These are phyloP conservation scores for Carollia perspicillata DNA, from an alignment of 2,113 vertebrate species.

Conservation along the genomic window DNA sequence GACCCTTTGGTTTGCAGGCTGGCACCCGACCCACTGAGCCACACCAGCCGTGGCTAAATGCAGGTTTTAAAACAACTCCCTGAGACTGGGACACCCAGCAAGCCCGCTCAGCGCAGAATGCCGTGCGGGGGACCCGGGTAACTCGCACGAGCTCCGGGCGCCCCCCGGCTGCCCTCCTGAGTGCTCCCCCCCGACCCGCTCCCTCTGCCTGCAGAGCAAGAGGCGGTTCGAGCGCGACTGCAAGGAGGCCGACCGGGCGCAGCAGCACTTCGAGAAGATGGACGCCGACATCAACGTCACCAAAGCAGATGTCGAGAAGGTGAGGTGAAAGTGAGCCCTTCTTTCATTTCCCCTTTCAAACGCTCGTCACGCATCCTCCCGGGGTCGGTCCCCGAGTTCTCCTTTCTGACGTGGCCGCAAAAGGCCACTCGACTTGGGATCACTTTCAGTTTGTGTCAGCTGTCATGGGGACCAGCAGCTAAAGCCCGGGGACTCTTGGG, in stretches of 20 bases:
- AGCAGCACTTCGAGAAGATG: conserved; percentile 98
- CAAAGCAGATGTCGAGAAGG: conserved; percentile 99
- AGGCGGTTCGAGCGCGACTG: conserved; percentile 94
- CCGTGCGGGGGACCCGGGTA: background rate
- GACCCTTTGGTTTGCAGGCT: too few species aligned
- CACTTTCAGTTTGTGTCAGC: background rate
- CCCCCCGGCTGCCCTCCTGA: background rate
- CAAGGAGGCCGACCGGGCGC: conserved; percentile 94
- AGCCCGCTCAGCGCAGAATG: background rate
- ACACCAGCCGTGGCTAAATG: background rate
- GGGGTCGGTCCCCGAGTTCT: background rate
- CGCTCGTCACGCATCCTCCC: accelerated
- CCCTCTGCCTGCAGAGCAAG: conserved; percentile 85
- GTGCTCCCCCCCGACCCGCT: accelerated
- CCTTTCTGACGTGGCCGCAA: background rate
- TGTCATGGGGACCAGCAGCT: background rate
- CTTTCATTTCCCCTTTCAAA: background rate
- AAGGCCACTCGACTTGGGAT: background rate
- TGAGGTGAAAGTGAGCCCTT: conserved; percentile 70
- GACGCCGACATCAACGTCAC: conserved; percentile 98
- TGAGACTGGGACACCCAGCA: background rate
- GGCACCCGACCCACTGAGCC: too few species aligned
- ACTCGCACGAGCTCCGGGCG: background rate
- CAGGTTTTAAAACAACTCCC: background rate
- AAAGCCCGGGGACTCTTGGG: background rate